Conservation (phyloP, 2,888 invertebrate genomes). For the Lathronympha strigana region DNA sequence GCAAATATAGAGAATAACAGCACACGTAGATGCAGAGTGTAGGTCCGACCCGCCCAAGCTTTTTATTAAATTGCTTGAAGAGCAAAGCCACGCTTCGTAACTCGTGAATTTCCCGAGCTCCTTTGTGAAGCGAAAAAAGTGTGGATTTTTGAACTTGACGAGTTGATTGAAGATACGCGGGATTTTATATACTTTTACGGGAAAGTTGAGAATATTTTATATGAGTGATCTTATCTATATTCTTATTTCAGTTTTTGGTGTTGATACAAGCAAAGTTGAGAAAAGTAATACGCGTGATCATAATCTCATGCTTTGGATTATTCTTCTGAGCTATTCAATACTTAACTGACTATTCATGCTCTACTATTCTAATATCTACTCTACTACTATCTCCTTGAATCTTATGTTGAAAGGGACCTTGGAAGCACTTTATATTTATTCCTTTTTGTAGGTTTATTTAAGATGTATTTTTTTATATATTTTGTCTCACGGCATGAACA, state of each 20-base stretch:
- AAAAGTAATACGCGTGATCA: too few species aligned
- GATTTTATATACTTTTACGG: neutral
- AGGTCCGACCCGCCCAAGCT: conserved; percentile 50
- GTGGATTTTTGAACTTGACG: conserved; percentile 32
- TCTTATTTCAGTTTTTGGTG: neutral
- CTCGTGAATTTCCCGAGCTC: conserved; percentile 30
- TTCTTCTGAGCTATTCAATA: too few species aligned
- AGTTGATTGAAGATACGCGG: conserved; percentile 33
- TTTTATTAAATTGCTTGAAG: conserved; percentile 66
- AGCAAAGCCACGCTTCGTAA: conserved; percentile 35
- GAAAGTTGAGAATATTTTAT: neutral
- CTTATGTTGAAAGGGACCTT: too few species aligned
- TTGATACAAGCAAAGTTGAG: too few species aligned
- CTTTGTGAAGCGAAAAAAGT: conserved; percentile 34
- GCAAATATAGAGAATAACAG: conserved; percentile 38
- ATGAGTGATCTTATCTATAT: neutral
- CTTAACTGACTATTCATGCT: too few species aligned
- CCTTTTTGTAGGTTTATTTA: too few species aligned
- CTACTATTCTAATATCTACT: too few species aligned
- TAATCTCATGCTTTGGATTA: too few species aligned
- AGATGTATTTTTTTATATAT: too few species aligned
- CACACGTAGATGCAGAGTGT: conserved; percentile 33
- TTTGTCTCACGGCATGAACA: too few species aligned
- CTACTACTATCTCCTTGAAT: too few species aligned
- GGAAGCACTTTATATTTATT: too few species aligned